Conservation (phyloP, 2,797 vertebrate genomes). For the Cichlasoma orientale region DNA sequence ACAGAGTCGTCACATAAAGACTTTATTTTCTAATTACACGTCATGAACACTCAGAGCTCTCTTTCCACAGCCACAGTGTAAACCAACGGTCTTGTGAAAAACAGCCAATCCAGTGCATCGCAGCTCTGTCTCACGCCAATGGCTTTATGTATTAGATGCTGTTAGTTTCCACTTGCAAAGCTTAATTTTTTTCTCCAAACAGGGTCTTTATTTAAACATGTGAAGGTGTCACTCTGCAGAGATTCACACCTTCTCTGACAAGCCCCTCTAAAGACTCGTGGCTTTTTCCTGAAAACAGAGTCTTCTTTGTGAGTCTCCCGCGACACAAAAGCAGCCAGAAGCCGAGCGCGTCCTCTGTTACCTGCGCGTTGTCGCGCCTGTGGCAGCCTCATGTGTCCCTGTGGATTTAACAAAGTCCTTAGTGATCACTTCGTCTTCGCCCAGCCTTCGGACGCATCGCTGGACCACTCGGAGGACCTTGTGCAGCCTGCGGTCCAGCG, state of each 20-base stretch:
- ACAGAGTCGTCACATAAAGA: conserved; percentile 27
- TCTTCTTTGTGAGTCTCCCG: background rate
- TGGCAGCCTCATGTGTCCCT: conserved; percentile 2
- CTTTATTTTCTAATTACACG: conserved; percentile 50
- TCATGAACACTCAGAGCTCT: background rate
- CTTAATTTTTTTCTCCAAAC: background rate
- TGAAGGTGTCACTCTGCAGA: background rate
- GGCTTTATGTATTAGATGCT: background rate
- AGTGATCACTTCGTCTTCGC: conserved; percentile 84
- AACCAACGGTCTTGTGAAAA: conserved; percentile 10
- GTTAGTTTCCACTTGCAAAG: background rate
- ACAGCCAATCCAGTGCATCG: conserved; percentile 61
- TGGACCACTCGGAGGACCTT: conserved; percentile 82
- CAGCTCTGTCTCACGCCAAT: background rate
- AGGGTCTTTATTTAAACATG: background rate
- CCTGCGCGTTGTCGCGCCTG: conserved; percentile 44
- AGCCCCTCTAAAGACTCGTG: conserved; percentile 1
- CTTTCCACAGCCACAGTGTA: conserved; percentile 15
- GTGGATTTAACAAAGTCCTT: conserved; percentile 68
- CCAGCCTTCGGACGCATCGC: conserved; percentile 80
- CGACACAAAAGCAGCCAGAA: background rate
- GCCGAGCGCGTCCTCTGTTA: conserved; percentile 44
- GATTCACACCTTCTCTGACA: conserved; percentile 1
- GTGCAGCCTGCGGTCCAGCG: conserved; percentile 90
- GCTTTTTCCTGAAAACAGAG: background rate